These are phyloP conservation scores for Siderastrea siderea DNA, from an alignment of 92 coral and sea anemone species.

Conservation along the genomic window DNA sequence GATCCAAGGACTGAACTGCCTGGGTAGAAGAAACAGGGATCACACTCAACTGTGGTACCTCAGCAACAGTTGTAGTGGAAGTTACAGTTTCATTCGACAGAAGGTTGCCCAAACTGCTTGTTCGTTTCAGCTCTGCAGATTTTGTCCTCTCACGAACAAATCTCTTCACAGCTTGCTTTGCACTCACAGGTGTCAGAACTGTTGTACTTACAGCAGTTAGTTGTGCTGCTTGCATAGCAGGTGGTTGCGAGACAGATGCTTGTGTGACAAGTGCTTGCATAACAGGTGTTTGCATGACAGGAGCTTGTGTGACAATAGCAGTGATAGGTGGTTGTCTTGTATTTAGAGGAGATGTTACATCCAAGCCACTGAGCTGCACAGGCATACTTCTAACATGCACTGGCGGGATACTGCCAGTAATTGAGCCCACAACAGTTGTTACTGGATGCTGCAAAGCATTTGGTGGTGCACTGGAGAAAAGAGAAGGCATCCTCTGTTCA, in stretches of 20 bases:
- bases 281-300: not conserved
- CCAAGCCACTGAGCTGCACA: slow-evolving; percentile 1
- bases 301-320: not conserved
- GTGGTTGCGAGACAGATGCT: not conserved
- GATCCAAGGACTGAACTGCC: not conserved
- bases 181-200: slow-evolving; percentile 67
- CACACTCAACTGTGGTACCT: not conserved
- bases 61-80: not conserved
- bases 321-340: not conserved
- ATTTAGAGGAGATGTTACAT: not conserved
- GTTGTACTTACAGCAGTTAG: not conserved
- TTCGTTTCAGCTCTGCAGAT: slow-evolving; percentile 82
- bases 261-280: not conserved
- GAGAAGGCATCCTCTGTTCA: slow-evolving; percentile 56
- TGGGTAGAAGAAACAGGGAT: not conserved
- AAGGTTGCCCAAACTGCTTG: slow-evolving; percentile 38
- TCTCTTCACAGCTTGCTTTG: slow-evolving; percentile 94
- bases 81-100: not conserved
- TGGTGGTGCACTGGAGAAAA: slow-evolving; percentile 21
- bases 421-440: slow-evolving; percentile 7
- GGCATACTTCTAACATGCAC: slow-evolving; percentile 23
- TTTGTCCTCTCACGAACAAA: slow-evolving; percentile 91
- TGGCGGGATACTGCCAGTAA: slow-evolving; percentile 12
- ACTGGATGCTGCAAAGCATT: slow-evolving; percentile 22
- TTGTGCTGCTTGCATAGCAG: slow-evolving; percentile 1